Evolutionary conservation across 2,113 vertebrate species (phyloP), one percentile per base, ranked within the genome.

Genomic region (Zapornia atra): DNA sequence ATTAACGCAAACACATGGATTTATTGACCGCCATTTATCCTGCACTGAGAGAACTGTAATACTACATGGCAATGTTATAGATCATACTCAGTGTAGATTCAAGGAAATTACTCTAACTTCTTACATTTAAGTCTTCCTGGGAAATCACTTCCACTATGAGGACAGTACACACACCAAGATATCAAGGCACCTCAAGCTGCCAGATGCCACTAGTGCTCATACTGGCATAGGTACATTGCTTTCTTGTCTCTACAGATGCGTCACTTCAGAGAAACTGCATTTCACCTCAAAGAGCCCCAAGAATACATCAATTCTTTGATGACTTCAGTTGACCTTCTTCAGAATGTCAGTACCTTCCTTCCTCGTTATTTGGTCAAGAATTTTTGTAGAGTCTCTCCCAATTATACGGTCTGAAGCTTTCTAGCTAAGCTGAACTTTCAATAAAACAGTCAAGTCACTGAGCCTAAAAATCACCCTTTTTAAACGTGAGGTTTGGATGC

Each of bases 201-300:
- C 40, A 86, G 15, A 25, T 46, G 54, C 31, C 51, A 46, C 21
- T 10, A 53, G 33, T 4, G 18, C n/a, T 69, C 8, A 28, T 3
- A 26, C 4, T 3, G 53, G 34, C 40, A n/a, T 2, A 42, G 0
- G 3, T 8, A 59, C 29, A 9, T 24, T 54, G 34, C 26, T 42
- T 34, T 69, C 54, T 60, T n/a, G 9, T 24, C 40, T 24, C 48
- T 4, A 29, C 5, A 29, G 44, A 60, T 2, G 2, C 28, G 15
- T 25, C 59, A 7, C 26, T 48, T 66, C 53, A 42, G 6, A 38
- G 10, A 22, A 83, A 56, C 48, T 15, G 16, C 33, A 44, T 68
- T 69, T 57, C 60, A 69, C 11, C 42, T 46, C n/a, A 16, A 28
- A 51, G 11, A 15, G 20, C 17, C 57, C 50, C 36, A 6, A 92